phyloP scores from a whole-genome alignment of 2,113 vertebrate genomes.

The Anhinga rufa region DNA sequence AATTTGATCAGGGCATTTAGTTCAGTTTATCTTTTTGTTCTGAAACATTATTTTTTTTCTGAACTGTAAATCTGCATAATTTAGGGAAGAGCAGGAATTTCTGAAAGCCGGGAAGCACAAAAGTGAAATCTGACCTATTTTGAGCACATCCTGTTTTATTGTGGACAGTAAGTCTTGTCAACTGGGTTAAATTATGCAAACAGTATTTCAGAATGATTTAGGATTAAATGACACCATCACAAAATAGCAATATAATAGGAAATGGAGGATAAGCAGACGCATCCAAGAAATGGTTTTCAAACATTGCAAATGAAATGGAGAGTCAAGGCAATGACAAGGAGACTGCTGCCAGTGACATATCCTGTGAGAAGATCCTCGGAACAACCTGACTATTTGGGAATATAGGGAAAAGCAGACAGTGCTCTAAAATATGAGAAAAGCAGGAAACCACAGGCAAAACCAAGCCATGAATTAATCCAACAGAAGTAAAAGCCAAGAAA shows the following conservation, averaged over 20 bases:
- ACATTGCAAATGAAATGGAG: neutral
- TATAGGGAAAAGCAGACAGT: neutral
- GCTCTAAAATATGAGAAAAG: neutral
- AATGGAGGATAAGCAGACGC: neutral
- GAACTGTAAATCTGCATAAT: neutral
- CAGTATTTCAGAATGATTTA: neutral
- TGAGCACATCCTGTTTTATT: neutral
- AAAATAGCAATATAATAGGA: neutral
- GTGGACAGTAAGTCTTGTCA: neutral
- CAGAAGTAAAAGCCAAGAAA: conserved; percentile 42
- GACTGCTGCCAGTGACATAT: neutral
- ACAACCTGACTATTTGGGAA: neutral
- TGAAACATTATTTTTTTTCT: neutral
- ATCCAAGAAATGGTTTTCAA: neutral
- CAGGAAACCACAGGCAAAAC: neutral
- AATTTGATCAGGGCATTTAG: neutral
- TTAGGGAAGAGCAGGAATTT: neutral
- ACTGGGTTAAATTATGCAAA: neutral
- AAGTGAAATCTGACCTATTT: neutral
- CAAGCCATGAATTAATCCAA: conserved; percentile 22
- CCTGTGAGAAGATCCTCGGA: neutral
- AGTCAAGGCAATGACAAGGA: neutral
- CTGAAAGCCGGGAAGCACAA: neutral
- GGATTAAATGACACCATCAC: neutral
- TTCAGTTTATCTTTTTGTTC: neutral